Percentiles rank a stretch among this genome's conserved stretches.
Evolutionary conservation across 2,797 vertebrate genomes (phyloP).

Genomic region (Knipowitschia caucasica): DNA sequence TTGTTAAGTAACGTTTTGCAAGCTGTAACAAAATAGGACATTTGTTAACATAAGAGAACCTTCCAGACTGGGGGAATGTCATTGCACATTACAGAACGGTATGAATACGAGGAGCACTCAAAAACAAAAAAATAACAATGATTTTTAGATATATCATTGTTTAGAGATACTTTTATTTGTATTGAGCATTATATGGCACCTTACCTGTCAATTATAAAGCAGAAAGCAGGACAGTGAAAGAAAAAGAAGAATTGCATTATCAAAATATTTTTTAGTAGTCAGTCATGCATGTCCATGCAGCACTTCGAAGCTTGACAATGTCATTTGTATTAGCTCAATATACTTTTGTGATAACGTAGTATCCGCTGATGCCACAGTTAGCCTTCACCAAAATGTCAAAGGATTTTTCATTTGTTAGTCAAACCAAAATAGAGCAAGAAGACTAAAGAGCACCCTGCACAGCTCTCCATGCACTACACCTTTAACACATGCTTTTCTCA

Average conservation of each 20-base stretch:
- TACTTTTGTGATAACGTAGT: not conserved
- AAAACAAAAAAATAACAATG: too few species aligned
- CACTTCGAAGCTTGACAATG: constrained; percentile 26
- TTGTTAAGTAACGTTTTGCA: constrained; percentile 98
- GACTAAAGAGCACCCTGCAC: constrained; percentile 33
- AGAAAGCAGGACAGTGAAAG: constrained; percentile 63
- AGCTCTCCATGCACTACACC: constrained; percentile 64
- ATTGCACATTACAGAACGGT: too few species aligned
- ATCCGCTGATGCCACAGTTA: not conserved
- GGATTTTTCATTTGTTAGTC: constrained; percentile 14
- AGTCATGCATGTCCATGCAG: constrained; percentile 57
- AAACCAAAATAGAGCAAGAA: constrained; percentile 50
- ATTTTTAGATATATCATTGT: not conserved
- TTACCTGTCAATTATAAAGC: constrained; percentile 75
- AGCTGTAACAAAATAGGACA: constrained; percentile 77
- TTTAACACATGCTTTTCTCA: constrained; percentile 68
- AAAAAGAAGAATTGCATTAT: constrained; percentile 57
- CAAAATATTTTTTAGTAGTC: constrained; percentile 26
- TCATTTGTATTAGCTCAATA: too few species aligned
- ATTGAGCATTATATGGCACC: constrained; percentile 22
- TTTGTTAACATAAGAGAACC: not conserved
- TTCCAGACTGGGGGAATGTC: too few species aligned
- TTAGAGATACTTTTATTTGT: too few species aligned
- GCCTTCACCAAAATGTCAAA: constrained; percentile 8
- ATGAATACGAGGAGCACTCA: too few species aligned